Evolutionary conservation across 2,113 vertebrate species (phyloP).

Genomic region (Manacus vitellinus): DNA sequence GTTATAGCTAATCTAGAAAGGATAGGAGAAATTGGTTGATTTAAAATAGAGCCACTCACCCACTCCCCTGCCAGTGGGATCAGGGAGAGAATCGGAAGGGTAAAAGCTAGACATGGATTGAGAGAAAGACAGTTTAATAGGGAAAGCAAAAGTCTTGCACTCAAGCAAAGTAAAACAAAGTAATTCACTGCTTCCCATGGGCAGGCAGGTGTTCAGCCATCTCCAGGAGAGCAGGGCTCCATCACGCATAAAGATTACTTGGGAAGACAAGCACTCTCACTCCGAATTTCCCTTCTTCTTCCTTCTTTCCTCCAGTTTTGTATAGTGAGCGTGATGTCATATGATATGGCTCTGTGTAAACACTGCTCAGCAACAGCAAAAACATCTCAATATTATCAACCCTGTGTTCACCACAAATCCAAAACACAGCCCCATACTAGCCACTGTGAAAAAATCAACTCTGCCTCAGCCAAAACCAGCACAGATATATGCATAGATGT

Average conservation of each 20-base stretch:
- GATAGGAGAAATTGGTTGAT: not conserved
- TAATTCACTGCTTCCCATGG: not conserved
- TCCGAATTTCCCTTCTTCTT: not conserved
- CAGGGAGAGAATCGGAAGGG: not conserved
- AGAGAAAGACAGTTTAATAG: not conserved
- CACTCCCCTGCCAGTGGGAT: not conserved
- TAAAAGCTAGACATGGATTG: not conserved
- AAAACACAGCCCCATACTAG: not conserved
- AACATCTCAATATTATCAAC: not conserved
- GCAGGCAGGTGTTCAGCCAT: not conserved
- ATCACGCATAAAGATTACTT: not conserved
- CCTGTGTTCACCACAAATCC: not conserved
- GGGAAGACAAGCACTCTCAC: fast-evolving
- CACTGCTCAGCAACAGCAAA: not conserved
- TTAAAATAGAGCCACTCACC: not conserved
- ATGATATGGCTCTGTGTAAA: not conserved
- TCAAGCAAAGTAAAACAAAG: not conserved
- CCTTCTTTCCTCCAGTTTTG: not conserved
- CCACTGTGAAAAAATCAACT: not conserved
- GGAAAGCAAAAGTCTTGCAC: not conserved
- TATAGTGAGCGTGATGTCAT: not conserved
- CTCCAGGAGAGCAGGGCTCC: fast-evolving
- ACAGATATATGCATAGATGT: not conserved
- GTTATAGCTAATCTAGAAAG: not conserved
- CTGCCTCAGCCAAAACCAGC: not conserved